Evolutionary conservation across 2,797 vertebrate species (phyloP).

Genomic region (Galaxias olidus): DNA sequence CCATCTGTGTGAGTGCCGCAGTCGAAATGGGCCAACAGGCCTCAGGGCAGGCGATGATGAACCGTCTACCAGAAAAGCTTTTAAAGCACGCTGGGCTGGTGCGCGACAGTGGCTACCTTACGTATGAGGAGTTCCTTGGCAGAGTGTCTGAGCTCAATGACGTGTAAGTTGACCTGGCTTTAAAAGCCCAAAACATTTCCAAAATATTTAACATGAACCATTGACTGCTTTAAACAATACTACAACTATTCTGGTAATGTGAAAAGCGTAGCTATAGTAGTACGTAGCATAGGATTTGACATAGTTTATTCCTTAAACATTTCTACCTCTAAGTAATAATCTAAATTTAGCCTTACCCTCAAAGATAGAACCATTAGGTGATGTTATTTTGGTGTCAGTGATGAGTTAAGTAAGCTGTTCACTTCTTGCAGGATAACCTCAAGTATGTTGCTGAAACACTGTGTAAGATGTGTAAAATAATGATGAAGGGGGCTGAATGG

Average conservation of each 20-base stretch:
- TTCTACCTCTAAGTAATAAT: background rate
- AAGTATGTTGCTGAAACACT: background rate
- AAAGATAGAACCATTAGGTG: background rate
- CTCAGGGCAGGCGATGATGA: conserved; percentile 87
- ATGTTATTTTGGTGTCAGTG: background rate
- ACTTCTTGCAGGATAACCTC: background rate
- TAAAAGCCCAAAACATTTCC: too few species aligned
- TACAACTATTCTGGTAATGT: background rate
- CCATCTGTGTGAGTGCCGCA: conserved; percentile 39
- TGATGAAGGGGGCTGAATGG: too few species aligned
- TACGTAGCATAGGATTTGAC: background rate
- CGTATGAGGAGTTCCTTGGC: conserved; percentile 95
- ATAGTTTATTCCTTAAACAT: conserved; percentile 7
- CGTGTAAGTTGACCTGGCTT: conserved; percentile 80
- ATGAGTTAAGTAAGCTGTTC: background rate
- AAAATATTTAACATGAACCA: too few species aligned
- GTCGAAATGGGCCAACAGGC: conserved; percentile 91
- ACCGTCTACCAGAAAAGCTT: conserved; percentile 94
- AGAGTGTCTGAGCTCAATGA: conserved; percentile 95
- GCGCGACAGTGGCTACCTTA: conserved; percentile 91
- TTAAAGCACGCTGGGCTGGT: conserved; percentile 87
- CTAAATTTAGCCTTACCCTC: conserved; percentile 11
- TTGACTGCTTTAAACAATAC: background rate
- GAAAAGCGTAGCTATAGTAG: too few species aligned
- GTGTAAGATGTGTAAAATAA: background rate